Conservation (phyloP, 2,113 vertebrate genomes). For the Isichthys henryi region DNA sequence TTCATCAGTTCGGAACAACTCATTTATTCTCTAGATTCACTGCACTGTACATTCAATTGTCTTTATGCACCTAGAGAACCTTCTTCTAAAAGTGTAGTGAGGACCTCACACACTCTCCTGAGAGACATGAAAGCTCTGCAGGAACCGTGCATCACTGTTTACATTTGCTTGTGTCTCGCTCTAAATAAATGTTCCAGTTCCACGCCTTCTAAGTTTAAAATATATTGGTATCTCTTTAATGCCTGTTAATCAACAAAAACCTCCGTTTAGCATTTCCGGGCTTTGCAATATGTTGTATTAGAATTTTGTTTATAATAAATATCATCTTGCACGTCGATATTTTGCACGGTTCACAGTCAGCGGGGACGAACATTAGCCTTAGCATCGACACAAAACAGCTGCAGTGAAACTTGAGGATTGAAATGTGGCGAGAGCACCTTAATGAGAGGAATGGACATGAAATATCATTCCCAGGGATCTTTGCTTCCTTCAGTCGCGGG, state of each 20-base stretch:
- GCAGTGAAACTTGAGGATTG: background rate
- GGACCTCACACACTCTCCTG: background rate
- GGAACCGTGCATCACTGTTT: background rate
- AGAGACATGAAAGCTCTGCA: background rate
- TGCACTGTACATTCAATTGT: background rate
- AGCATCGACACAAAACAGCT: background rate
- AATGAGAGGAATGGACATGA: background rate
- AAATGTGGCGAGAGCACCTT: background rate
- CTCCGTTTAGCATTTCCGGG: background rate
- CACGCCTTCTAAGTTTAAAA: background rate
- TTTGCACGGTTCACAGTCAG: background rate
- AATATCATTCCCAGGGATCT: conserved; percentile 8
- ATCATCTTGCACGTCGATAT: background rate
- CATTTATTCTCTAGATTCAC: conserved; percentile 7
- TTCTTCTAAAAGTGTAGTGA: background rate
- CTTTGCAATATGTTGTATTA: background rate
- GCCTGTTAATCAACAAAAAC: background rate
- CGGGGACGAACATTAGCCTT: background rate
- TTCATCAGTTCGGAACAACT: conserved; percentile 2
- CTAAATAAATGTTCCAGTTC: background rate
- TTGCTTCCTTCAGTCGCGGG: background rate
- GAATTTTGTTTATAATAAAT: background rate
- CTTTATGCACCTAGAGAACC: background rate
- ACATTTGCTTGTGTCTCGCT: background rate
- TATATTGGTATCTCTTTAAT: background rate